Base-by-base conservation (phyloP, 2,113 vertebrate species). In the Neotoma lepida region DNA sequence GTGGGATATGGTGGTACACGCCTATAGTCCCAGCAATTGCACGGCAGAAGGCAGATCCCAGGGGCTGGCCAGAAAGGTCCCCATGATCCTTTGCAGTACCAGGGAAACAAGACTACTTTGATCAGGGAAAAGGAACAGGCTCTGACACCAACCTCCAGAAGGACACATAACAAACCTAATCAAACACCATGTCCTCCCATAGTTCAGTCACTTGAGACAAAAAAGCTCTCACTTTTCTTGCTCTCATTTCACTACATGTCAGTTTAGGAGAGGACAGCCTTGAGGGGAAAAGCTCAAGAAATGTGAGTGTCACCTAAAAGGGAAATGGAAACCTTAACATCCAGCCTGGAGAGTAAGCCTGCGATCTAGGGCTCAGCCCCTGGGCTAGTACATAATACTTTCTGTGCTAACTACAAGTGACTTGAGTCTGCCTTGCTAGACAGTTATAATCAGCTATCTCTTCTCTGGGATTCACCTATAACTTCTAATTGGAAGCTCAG, bases 211-310 rank as follows among this genome's bases (percentile, higher is more conserved):
- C 70, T 61, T 54, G 76, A 92, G 10, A 93, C 33, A 94, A 58
- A 94, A 58, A 30, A 78, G 41, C 14, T 28, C 71, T 58, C 33
- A n/a, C 94, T 93, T 86, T 24, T 56, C 81, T 58, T 66, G 68
- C 41, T 49, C 35, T 76, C 7, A 15, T 84, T 89, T 41, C 51
- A 58, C 61, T 73, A 86, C 22, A 46, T 82, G 61, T 88, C 30
- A 58, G 22, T 77, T 41, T 86, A 58, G 6, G 30, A 64, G 41
- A 77, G 18, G 61, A 76, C 20, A 74, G 58, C n/a, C 18, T 26
- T 64, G 17, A 93, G 64, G 33, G 81, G 33, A 81, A 89, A 92
- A 81, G 28, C 63, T 91, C 82, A 58, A 88, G 58, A 93, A 66
- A 63, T 20, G 9, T 49, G 24, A 58, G 82, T 89, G 35, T 33